Evolutionary conservation across 2,113 vertebrate species (phyloP).

Genomic region (Phylloscopus trochilus): DNA sequence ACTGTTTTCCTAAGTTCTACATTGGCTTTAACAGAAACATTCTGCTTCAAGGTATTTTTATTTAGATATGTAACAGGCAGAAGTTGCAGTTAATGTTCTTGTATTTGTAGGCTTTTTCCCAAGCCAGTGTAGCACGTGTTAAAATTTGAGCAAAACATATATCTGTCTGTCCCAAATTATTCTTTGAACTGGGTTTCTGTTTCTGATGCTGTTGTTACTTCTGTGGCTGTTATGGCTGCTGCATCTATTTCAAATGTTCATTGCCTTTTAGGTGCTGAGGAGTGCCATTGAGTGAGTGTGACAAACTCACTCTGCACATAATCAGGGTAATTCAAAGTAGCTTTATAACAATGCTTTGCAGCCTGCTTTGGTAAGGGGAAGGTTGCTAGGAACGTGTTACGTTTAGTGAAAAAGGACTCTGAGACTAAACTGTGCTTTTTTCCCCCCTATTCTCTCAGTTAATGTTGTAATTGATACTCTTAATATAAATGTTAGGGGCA

Average conservation of each 20-base stretch:
- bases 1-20: not conserved
- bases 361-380: not conserved
- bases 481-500: not conserved
- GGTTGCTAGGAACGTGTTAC: not conserved
- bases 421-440: not conserved
- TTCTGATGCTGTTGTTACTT: not conserved
- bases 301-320: not conserved
- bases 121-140: not conserved
- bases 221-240: not conserved
- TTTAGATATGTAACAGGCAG: not conserved
- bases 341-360: not conserved
- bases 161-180: not conserved
- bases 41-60: not conserved
- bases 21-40: not conserved
- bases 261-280: not conserved
- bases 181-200: not conserved
- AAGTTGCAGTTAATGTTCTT: not conserved
- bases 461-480: not conserved
- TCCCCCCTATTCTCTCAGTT: not conserved
- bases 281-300: not conserved
- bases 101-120: not conserved
- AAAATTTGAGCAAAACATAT: not conserved
- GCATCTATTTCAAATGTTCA: not conserved
- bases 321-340: not conserved
- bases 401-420: not conserved